Evolutionary conservation across 2,113 vertebrate species (phyloP).

Genomic region (Scortum barcoo): DNA sequence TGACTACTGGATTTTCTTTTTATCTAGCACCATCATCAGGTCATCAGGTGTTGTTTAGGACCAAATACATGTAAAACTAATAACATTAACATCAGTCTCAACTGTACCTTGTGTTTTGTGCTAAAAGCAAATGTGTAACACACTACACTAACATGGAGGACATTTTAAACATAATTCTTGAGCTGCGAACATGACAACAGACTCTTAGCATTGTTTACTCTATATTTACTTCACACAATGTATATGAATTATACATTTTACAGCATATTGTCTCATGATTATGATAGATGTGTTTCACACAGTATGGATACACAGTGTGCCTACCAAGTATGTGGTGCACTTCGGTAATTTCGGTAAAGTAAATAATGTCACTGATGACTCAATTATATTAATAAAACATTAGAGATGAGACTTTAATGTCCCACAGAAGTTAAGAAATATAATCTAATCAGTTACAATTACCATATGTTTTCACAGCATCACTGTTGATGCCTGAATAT

Average conservation of each 20-base stretch:
- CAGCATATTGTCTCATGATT: not conserved
- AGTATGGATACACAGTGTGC: not conserved
- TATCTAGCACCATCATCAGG: too few relatives aligned
- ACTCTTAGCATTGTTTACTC: not conserved
- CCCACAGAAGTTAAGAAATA: slow-evolving; percentile 2
- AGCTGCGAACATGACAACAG: too few relatives aligned
- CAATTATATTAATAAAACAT: slow-evolving; percentile 38
- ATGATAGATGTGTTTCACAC: slow-evolving; percentile 4
- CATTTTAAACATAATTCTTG: too few relatives aligned
- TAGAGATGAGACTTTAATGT: not conserved
- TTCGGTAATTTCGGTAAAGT: slow-evolving; percentile 9
- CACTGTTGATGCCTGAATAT: not conserved
- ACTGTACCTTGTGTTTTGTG: too few relatives aligned
- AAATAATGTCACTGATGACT: slow-evolving; percentile 19
- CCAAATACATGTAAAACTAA: too few relatives aligned
- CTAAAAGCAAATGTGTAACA: too few relatives aligned
- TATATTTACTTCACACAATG: not conserved
- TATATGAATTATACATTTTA: not conserved
- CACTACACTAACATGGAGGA: too few relatives aligned
- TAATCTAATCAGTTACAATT: slow-evolving; percentile 30
- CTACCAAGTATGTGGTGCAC: not conserved
- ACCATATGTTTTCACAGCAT: slow-evolving; percentile 29
- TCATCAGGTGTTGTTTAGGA: too few relatives aligned
- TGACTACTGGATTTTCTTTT: too few relatives aligned
- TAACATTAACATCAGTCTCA: too few relatives aligned